Evolutionary conservation across 2,888 invertebrate genomes (phyloP), one percentile per base, ranked within the genome.

Genomic region (Mesorhabditis sp.): DNA sequence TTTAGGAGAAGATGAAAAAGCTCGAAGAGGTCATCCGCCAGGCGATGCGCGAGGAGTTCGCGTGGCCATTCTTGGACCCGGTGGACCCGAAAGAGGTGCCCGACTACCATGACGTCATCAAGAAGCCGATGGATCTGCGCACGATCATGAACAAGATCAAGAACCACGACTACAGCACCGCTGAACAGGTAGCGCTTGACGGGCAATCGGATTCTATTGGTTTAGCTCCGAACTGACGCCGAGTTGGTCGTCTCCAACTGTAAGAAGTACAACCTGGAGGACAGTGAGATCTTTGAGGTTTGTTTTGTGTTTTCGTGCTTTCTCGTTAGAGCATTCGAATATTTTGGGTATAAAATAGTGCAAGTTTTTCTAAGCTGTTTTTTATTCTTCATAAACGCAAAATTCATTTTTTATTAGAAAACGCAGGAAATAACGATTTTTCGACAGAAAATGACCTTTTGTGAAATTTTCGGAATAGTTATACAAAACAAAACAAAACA

Each of bases 211-310:
- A 10, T 10, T 41, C 10, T 65, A 42, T 43, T 68, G 67, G 75
- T 70, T 5, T 70, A 74, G n/a, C 66, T 82, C 50, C 69, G 74
- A 6, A 68, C 69, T 10, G 83, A 83, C 62, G 75, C 80, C 66
- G 62, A 72, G 77, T 89, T 95, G 15, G 95, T 98, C 95, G 95
- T 98, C 87, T 91, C 91, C 70, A 98, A 98, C 88, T 97, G 97
- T 85, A 92, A 95, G 0, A 92, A 93, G 80, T 98, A 94, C 87
- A 98, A 98, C 86, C 96, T 97, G 87, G 93, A 96, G 87, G 93
- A 93, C 41, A 96, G 95, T 0, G 91, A 92, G 86, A 95, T 97
- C 78, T 95, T 93, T 62, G 77, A 77, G 70, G 81, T 80, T 13
- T 13, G 58, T 50, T n/a, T 50, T 50, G 7, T n/a, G 58, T 10